Conservation (phyloP, 2,113 vertebrate species). For the Manacus vitellinus region DNA sequence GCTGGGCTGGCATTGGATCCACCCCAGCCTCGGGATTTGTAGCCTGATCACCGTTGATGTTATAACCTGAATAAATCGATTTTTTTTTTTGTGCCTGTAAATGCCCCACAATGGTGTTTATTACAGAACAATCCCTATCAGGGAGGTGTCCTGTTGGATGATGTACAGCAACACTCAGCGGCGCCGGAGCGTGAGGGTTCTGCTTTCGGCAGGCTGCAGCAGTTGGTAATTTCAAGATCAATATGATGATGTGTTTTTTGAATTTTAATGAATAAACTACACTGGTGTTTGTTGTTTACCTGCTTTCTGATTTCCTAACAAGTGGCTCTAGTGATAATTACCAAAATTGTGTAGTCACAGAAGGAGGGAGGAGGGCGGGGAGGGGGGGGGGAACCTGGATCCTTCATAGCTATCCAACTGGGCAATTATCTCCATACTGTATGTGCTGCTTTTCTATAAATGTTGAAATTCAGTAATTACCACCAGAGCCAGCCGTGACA, state of each 20-base stretch:
- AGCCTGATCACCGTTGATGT: neutral
- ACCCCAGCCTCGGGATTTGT: neutral
- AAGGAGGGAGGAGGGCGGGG: neutral
- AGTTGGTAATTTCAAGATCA: slow-evolving; percentile 57
- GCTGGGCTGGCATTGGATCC: neutral
- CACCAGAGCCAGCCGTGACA: slow-evolving; percentile 64
- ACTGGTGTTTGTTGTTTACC: slow-evolving; percentile 69
- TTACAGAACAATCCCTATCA: neutral
- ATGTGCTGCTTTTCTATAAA: slow-evolving; percentile 68
- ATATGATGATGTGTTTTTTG: slow-evolving; percentile 45
- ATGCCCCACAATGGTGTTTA: neutral
- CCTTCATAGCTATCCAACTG: slow-evolving; percentile 69
- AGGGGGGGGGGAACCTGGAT: neutral
- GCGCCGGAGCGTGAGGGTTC: neutral
- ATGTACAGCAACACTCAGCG: neutral
- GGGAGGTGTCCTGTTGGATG: neutral
- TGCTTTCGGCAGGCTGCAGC: neutral
- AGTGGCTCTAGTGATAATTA: slow-evolving; percentile 70
- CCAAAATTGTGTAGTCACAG: slow-evolving; percentile 57
- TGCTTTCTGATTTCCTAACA: slow-evolving; percentile 74
- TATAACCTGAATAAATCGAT: neutral
- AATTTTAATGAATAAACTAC: slow-evolving; percentile 68
- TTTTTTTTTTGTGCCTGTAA: neutral
- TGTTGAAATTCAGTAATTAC: slow-evolving; percentile 76
- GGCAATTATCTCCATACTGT: slow-evolving; percentile 74